Base-by-base conservation (phyloP, 2,113 vertebrate species). In the Melanotaenia duboulayi region DNA sequence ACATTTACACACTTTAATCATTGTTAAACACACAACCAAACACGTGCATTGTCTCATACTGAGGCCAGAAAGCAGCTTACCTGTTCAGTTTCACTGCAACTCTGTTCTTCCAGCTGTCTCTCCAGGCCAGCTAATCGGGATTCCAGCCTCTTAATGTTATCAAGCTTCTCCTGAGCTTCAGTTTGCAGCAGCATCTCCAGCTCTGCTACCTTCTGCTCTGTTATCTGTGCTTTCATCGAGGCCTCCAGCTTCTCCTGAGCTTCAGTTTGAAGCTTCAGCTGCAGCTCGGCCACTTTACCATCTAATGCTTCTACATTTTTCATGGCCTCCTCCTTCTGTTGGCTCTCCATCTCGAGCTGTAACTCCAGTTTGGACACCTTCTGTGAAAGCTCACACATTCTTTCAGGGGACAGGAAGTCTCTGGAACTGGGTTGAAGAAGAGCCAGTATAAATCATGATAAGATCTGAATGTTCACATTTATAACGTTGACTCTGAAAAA, bases 301-400 rank as follows among this genome's bases (percentile, higher is more conserved):
- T 61, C 13, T 9, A 88, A 52, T 0, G 11, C 17, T 32, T 77
- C 57, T 0, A 24, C 20, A 13, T 69, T 82, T 11, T 32, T 35
- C 51, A 77, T 11, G 17, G 70, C 84, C 20, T 81, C 71, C 62
- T 61, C 77, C 52, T 85, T 93, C 59, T 90, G 87, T 11, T 62
- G 76, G 46, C 23, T 80, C 63, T 91, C 79, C 0, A 20, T 51
- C 25, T 93, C 83, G 4, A 95, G 62, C 56, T 91, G 84, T 10
- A 61, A 2, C 70, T 92, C 87, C 52, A 93, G 75, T 39, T 40
- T 55, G 11, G 85, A 80, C 19, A 93, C 37, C 71, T 88, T 90
- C 8, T 56, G 58, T 12, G 72, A 71, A 19, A 92, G 55, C 32
- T 89, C 88, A 7, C 11, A 64, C 39, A 62, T 17, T 7, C 1